These are phyloP conservation scores for Melanotus villosus DNA, from an alignment of 2,888 invertebrate genomes.

Conservation along the genomic window DNA sequence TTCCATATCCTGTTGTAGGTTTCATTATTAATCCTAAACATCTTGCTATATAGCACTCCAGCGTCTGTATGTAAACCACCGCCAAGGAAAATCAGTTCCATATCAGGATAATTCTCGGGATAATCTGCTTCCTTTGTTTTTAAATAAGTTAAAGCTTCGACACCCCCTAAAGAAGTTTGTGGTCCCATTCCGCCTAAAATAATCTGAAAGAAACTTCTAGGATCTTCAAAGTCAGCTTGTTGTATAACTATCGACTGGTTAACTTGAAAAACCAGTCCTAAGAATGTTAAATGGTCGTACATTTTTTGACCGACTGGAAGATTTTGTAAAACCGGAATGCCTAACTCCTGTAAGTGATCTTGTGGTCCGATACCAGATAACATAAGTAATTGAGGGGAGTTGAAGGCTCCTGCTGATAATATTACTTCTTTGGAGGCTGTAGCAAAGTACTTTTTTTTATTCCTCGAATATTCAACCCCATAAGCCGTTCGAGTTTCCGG, in stretches of 20 bases:
- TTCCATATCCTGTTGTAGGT: slow-evolving; percentile 73
- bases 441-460: slow-evolving; percentile 66
- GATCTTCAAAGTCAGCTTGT: slow-evolving; percentile 58
- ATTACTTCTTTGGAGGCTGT: slow-evolving; percentile 85
- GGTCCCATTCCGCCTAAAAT: slow-evolving; percentile 70
- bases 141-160: slow-evolving; percentile 74
- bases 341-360: slow-evolving; percentile 71
- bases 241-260: slow-evolving; percentile 65
- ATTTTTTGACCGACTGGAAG: slow-evolving; percentile 78
- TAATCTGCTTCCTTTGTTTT: slow-evolving; percentile 73
- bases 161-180: slow-evolving; percentile 71
- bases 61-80: slow-evolving; percentile 65
- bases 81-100: slow-evolving; percentile 78
- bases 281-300: slow-evolving; percentile 75
- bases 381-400: slow-evolving; percentile 92
- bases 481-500: slow-evolving; percentile 74
- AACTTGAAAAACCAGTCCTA: slow-evolving; percentile 66
- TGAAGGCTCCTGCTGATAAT: slow-evolving; percentile 88
- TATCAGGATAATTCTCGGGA: slow-evolving; percentile 74
- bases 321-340: slow-evolving; percentile 74
- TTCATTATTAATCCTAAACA: slow-evolving; percentile 72
- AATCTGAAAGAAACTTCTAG: slow-evolving; percentile 66
- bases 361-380: slow-evolving; percentile 83
- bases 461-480: slow-evolving; percentile 77
- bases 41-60: slow-evolving; percentile 59